Base-by-base conservation (phyloP, 2,888 invertebrate species). In the Diaperis boleti region DNA sequence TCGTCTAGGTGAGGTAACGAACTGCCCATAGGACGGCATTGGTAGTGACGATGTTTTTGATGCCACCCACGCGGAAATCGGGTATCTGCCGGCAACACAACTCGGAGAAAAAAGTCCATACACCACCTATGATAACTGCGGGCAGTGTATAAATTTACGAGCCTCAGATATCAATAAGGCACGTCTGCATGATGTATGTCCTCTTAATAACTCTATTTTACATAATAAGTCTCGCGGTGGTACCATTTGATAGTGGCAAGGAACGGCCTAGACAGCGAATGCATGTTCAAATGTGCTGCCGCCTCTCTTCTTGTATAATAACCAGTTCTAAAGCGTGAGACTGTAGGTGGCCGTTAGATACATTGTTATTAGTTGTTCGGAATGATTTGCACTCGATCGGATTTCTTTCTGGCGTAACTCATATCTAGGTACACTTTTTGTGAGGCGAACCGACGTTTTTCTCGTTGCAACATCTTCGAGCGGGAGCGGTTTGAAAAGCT, bases 271-370 rank as follows among this genome's bases (percentile, higher is more conserved):
- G 33, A 31, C 33, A 50, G 31, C 31, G 47, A 10, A 60, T 64
- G 37, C 37, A 56, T 52, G 49, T 50, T 55, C 45, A 56, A 33
- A 41, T 35, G 18, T 35, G 54, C 68, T 59, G 71, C 69, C 69
- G 68, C 68, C 65, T 72, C 66, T 70, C 68, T n/a, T n/a, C n/a
- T 68, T 66, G 60, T 71, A 47, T 62, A 61, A 67, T 72, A 72
- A 74, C 74, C 71, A 73, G 74, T 73, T 74, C 69, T 60, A 71
- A 71, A 74, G 75, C 76, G 76, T 76, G 75, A 76, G 73, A 73
- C 73, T 74, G 77, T 77, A 76, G 77, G 77, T 77, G 77, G 76
- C 74, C 77, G 70, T 67, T 70, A 70, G 72, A 72, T 70, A 74
- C 72, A 72, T 73, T 73, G 71, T 72, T 74, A 74, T 74, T 74